A percentile compares a stretch with the other conserved stretches of the same genome.
Conservation (phyloP, 2,113 vertebrate genomes). For the Carettochelys insculpta region DNA sequence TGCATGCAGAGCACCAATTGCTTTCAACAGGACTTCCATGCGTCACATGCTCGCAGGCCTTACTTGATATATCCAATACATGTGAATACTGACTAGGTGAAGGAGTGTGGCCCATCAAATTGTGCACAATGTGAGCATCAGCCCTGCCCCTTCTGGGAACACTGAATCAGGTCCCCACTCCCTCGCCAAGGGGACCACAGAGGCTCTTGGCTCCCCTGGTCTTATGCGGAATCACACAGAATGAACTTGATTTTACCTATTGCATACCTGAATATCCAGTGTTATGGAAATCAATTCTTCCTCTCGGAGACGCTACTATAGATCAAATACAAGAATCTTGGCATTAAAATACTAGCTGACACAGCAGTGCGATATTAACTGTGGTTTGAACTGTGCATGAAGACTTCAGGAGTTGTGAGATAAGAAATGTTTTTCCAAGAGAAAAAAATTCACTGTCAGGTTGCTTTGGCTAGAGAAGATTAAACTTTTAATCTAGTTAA, state of each 20-base stretch:
- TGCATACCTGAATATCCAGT: not conserved
- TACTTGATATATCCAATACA: not conserved
- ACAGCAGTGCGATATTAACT: not conserved
- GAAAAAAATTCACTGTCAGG: not conserved
- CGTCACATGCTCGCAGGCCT: rapidly evolving
- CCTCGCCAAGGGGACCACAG: too few relatives aligned
- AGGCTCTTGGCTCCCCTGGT: too few relatives aligned
- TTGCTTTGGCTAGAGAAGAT: not conserved
- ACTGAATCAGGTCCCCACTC: too few relatives aligned
- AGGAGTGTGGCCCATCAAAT: rapidly evolving
- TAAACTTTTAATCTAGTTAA: not conserved
- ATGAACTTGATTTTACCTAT: not conserved
- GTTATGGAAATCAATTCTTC: not conserved
- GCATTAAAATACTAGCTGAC: not conserved
- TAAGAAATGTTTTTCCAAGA: not conserved
- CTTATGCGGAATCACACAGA: too few relatives aligned
- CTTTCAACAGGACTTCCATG: not conserved
- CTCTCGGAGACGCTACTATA: not conserved
- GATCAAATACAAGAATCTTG: not conserved
- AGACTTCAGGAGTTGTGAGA: not conserved
- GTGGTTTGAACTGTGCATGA: not conserved
- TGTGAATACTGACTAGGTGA: rapidly evolving
- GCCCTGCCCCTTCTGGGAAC: too few relatives aligned
- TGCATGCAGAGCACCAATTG: not conserved
- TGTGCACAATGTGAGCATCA: too few relatives aligned